phyloP scores from a whole-genome alignment of 2,797 vertebrate species.

The Spatula versicolor region DNA sequence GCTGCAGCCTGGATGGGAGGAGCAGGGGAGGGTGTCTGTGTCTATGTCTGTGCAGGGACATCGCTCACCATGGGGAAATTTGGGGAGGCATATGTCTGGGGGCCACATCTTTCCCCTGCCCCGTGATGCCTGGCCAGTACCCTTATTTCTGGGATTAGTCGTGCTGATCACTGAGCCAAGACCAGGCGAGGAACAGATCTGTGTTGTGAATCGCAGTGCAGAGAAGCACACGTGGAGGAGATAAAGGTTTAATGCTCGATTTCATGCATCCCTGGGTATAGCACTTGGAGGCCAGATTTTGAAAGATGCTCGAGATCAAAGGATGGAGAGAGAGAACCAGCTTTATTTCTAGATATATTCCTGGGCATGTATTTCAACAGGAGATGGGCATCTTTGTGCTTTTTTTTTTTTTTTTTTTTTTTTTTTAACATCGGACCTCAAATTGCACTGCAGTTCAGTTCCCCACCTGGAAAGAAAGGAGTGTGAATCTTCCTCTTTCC shows the following conservation, averaged over 20 bases:
- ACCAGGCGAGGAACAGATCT: background rate
- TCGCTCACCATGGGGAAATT: rapidly evolving
- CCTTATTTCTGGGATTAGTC: background rate
- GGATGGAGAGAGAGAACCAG: slow-evolving; percentile 32
- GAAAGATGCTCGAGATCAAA: slow-evolving; percentile 32
- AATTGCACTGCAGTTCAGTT: background rate
- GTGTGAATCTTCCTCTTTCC: background rate
- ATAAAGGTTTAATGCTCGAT: slow-evolving; percentile 12
- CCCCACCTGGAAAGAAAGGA: background rate
- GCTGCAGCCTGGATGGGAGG: background rate
- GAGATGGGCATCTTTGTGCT: background rate
- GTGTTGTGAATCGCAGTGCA: background rate
- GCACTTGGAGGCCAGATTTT: slow-evolving; percentile 23
- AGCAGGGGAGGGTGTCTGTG: rapidly evolving
- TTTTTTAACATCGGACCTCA: background rate
- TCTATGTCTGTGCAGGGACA: background rate
- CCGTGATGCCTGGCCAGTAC: background rate
- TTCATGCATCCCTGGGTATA: slow-evolving; percentile 5
- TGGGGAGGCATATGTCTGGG: rapidly evolving
- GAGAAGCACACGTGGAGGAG: background rate
- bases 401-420: background rate
- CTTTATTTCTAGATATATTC: background rate
- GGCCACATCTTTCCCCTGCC: background rate
- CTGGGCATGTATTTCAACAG: background rate
- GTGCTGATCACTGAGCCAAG: background rate